Conservation (phyloP, 2,888 invertebrate genomes). For the Mantis religiosa region DNA sequence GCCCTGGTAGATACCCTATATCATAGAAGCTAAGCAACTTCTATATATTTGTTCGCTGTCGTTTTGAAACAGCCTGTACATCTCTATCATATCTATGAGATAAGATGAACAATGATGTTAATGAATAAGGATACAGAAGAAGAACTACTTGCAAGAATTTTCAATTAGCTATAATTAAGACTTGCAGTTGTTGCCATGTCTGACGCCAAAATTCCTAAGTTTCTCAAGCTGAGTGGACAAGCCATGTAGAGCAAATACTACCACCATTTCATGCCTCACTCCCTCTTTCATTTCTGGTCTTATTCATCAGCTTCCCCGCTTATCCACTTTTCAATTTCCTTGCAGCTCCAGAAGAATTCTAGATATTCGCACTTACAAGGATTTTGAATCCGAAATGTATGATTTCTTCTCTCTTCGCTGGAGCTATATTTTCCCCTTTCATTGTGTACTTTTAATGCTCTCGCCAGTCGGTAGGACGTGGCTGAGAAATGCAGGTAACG, state of each 20-base stretch:
- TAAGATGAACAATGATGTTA: too few relatives aligned
- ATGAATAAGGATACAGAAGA: too few relatives aligned
- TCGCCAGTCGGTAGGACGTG: neutral
- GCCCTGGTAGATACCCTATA: too few relatives aligned
- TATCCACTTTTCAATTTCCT: neutral
- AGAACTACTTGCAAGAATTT: too few relatives aligned
- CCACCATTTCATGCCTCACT: neutral
- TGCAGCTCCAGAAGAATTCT: neutral
- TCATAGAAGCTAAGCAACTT: too few relatives aligned
- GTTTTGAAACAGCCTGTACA: too few relatives aligned
- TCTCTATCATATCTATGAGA: too few relatives aligned
- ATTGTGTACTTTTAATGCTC: neutral
- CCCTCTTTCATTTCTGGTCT: neutral
- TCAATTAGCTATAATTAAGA: too few relatives aligned
- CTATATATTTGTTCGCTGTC: too few relatives aligned
- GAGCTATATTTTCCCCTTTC: neutral
- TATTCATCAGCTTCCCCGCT: neutral
- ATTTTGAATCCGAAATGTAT: neutral
- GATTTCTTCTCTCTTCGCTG: neutral
- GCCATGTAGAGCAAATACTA: neutral
- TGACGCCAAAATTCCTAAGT: neutral
- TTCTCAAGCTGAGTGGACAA: neutral
- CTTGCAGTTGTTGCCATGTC: neutral
- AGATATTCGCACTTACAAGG: neutral
- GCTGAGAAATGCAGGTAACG: neutral